Evolutionary conservation across 2,888 invertebrate genomes (phyloP), one percentile per base, ranked within the genome.

Genomic region (Antheraea yamamai): DNA sequence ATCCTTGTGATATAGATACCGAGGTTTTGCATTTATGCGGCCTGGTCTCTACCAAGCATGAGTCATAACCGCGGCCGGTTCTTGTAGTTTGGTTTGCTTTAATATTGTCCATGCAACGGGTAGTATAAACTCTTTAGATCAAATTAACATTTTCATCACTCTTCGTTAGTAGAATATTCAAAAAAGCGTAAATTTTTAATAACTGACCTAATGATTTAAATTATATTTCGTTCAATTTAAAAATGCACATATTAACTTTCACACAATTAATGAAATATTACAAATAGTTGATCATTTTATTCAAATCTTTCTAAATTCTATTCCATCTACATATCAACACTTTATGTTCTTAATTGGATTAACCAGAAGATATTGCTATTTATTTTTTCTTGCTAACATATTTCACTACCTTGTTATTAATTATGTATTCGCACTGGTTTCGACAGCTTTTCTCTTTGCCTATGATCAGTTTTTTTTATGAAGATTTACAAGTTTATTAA

Each of bases 61-160:
- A 91, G 81, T 91, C 90, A 90, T 80, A 86, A 88, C 88, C 89
- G 88, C 80, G 85, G 88, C 88, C 89, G 88, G 88, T 90, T 89
- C 81, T 77, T 76, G 80, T 78, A 81, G 79, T 81, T 81, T 81
- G 79, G 79, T 79, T 82, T 81, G 81, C 80, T 78, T 84, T 74
- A 47, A 47, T 47, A 73, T 72, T 64, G 71, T 77, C 78, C 23
- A 64, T 64, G 64, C 64, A 64, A 6, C 64, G 26, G 2, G 12
- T 26, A 64, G 14, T 61, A 58, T 18, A 3, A 4, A 16, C 23
- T 23, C n/a, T 23, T 64, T 23, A 26, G 23, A 64, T 64, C 12
- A 64, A 64, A 64, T 64, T 23, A 14, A 64, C 64, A 26, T 64
- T 14, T 64, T 58, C 58, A 58, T 58, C 23, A 58, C n/a, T 58